phyloP scores from a whole-genome alignment of 1,140 invertebrate species.

The Colletes gigas region DNA sequence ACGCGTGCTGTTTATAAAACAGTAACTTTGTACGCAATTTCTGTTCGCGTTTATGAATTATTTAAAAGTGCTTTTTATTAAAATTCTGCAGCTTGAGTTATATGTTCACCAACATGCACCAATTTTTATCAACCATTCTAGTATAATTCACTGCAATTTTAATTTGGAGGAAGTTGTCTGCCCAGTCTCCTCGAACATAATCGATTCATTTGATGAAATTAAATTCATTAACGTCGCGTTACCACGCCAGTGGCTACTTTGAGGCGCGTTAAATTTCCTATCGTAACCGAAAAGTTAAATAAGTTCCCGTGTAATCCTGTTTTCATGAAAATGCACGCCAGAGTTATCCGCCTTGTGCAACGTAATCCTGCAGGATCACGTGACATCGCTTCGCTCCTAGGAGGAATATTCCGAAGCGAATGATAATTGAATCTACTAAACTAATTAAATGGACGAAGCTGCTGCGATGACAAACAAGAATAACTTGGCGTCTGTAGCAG shows the following conservation, averaged over 20 bases:
- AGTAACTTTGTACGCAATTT: too few species aligned
- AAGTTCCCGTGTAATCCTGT: constrained; percentile 33
- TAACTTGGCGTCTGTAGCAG: background rate
- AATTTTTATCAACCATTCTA: too few species aligned
- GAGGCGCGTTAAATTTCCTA: constrained; percentile 26
- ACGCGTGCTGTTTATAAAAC: too few species aligned
- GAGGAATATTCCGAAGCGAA: constrained; percentile 23
- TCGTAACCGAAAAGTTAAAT: constrained; percentile 33
- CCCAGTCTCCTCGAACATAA: too few species aligned
- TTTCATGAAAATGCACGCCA: constrained; percentile 23
- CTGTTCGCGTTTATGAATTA: too few species aligned
- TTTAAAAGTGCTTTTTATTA: too few species aligned
- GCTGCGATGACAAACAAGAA: constrained; percentile 28
- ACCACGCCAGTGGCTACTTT: background rate
- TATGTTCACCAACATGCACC: too few species aligned
- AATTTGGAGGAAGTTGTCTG: too few species aligned
- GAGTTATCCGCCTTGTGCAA: background rate
- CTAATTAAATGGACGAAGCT: constrained; percentile 30
- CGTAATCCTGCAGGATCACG: constrained; percentile 24
- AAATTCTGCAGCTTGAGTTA: too few species aligned
- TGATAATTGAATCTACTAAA: constrained; percentile 32
- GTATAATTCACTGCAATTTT: too few species aligned
- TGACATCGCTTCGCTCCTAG: background rate
- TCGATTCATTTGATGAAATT: background rate
- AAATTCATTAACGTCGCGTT: background rate